Conservation (phyloP, 2,113 vertebrate genomes). For the Xenopus laevis region DNA sequence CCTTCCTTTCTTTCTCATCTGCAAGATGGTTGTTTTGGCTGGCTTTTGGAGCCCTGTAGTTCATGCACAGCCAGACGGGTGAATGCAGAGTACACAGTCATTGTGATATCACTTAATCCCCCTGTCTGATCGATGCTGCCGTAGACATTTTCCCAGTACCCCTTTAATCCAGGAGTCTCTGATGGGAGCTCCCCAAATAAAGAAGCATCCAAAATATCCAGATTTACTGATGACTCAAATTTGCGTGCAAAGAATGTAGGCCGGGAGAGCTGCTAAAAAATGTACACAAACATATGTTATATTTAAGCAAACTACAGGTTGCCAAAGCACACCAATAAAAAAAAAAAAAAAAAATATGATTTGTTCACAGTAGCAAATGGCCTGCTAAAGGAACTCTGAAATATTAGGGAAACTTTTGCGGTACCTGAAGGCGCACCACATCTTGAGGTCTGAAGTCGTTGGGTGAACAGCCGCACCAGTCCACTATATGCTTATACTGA, state of each 20-base stretch:
- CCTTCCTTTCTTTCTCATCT: conserved; percentile 50
- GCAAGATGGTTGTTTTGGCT: conserved; percentile 51
- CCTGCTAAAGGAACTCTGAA: too few species aligned
- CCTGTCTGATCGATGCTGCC: conserved; percentile 72
- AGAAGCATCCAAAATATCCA: conserved; percentile 92
- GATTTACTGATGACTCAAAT: conserved; percentile 91
- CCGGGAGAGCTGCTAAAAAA: conserved; percentile 84
- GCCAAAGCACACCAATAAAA: not conserved
- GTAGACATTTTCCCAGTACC: conserved; percentile 90
- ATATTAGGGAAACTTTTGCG: too few species aligned
- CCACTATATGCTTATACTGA: conserved; percentile 98
- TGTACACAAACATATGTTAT: not conserved
- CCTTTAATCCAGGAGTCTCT: conserved; percentile 77
- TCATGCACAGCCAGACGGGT: conserved; percentile 76
- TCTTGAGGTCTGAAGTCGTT: conserved; percentile 97
- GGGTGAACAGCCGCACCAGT: conserved; percentile 98
- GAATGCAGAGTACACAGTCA: conserved; percentile 83
- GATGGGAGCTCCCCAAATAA: conserved; percentile 87
- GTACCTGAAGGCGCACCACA: conserved; percentile 91
- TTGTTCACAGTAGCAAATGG: too few species aligned
- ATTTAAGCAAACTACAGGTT: too few species aligned
- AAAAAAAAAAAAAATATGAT: not conserved
- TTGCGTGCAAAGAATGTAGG: conserved; percentile 97
- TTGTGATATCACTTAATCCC: conserved; percentile 78
- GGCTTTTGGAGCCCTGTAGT: not conserved